These are phyloP conservation scores for Siphlonurus alternatus DNA, from an alignment of 2,888 invertebrate genomes.

Conservation along the genomic window DNA sequence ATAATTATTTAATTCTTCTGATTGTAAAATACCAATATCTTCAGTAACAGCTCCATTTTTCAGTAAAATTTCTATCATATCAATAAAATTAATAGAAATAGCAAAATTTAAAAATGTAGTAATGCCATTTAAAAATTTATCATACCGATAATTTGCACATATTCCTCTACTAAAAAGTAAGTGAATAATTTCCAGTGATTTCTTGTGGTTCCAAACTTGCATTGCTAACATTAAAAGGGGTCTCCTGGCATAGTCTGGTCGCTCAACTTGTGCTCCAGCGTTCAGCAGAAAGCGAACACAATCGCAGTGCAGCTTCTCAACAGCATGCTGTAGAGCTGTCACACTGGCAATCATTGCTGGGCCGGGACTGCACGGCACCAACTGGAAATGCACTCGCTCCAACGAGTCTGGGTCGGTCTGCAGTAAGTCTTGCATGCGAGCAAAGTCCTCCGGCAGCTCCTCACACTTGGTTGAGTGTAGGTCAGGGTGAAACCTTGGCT, in stretches of 20 bases:
- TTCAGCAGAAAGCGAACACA: not conserved
- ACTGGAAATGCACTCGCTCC: not conserved
- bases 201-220: not conserved
- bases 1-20: not conserved
- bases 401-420: not conserved
- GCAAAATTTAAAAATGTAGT: not conserved
- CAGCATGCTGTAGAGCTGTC: not conserved
- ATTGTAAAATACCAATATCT: not conserved
- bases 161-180: not conserved
- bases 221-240: not conserved
- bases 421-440: not conserved
- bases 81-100: not conserved
- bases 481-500: not conserved
- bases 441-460: not conserved
- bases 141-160: not conserved
- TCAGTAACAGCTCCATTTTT: not conserved
- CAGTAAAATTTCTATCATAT: not conserved
- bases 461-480: not conserved
- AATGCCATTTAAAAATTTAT: not conserved
- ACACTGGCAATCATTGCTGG: not conserved
- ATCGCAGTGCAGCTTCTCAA: not conserved
- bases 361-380: not conserved
- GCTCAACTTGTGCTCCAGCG: not conserved
- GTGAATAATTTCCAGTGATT: not conserved
- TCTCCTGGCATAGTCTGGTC: not conserved